Base-by-base conservation (phyloP, 2,797 vertebrate genomes). In the Acanthurus lineatus region DNA sequence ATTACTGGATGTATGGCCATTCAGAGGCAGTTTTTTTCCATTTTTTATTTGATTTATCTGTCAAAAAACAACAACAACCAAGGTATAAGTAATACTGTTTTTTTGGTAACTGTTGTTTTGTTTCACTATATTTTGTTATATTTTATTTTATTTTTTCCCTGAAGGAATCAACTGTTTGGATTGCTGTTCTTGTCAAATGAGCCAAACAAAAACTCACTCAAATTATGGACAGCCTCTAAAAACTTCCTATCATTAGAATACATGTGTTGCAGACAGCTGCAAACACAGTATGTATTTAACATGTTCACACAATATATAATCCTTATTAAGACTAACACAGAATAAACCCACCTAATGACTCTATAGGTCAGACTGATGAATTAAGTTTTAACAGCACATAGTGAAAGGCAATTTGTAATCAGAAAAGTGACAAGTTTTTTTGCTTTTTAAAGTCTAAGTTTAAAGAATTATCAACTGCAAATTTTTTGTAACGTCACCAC, bases 131-230 rank as follows among this genome's bases (percentile, higher is more conserved):
- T 16, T 3, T 62, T n/a, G 7, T 38, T 42, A 0, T 47, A 19
- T 12, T 7, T 28, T 67, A 16, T 35, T 44, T 42, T n/a, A n/a
- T n/a, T 32, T 53, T 49, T 42, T 9, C 6, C 44, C 17, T 57
- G 3, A 57, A 42, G 59, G 20, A 44, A 32, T 32, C 28, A n/a
- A n/a, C 52, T 45, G 5, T 16, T 54, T 44, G 25, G 12, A n/a
- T 35, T 35, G 35, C 52, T 44, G 15, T 22, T 53, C 6, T 51
- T 12, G 32, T 49, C 22, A 47, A 12, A 7, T 47, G 25, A 60
- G 56, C 48, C 11, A 54, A 59, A 47, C 48, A n/a, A 60, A 67
- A 65, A 73, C 48, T 54, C n/a, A 53, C 61, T n/a, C 12, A 28
- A 35, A 66, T 48, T 4, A 49, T 22, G 15, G 28, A 47, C 48